Evolutionary conservation across 1,140 invertebrate species (phyloP), one percentile per base, ranked within the genome.

Genomic region (Babylonia areolata): DNA sequence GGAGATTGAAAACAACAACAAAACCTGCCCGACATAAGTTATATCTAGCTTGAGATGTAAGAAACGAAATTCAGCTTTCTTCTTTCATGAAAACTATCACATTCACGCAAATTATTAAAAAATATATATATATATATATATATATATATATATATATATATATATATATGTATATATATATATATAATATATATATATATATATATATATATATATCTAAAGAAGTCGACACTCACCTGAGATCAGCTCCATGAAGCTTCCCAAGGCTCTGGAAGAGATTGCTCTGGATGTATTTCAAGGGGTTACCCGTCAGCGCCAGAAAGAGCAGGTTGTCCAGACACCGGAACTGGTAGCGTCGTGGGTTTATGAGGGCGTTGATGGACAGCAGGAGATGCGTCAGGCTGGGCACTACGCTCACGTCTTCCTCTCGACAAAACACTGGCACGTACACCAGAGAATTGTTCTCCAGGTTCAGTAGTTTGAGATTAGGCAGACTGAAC

Each of bases 291-390:
- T 12, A 17, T 35, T 58, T 81, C 80, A 81, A 51, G 9, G 80
- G 80, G 33, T 81, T 81, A n/a, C 80, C 80, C 0, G 80, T 81
- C 42, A 81, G 35, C 31, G 28, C 80, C 31, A 81, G 51, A 33
- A 35, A 54, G 9, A 54, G 5, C 42, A 81, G 80, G 28, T 81
- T 51, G 28, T 23, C 11, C 80, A 81, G 80, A 54, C 80, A 81
- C 2, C 33, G n/a, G 23, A 81, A 51, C 46, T 81, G 80, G n/a
- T 81, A 69, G 12, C 17, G 17, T 12, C 28, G 11, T 3, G 69
- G 82, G 37, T 69, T 75, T 2, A 84, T 35, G 2, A 84, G 11
- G 20, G 82, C 69, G 64, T 73, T 84, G 33, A 46, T 17, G 54
- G 69, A 23, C 20, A 75, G 39, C 11, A 64, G 75, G 20, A 84